phyloP scores from a whole-genome alignment of 1,140 invertebrate genomes.

The Anastatus disparis region DNA sequence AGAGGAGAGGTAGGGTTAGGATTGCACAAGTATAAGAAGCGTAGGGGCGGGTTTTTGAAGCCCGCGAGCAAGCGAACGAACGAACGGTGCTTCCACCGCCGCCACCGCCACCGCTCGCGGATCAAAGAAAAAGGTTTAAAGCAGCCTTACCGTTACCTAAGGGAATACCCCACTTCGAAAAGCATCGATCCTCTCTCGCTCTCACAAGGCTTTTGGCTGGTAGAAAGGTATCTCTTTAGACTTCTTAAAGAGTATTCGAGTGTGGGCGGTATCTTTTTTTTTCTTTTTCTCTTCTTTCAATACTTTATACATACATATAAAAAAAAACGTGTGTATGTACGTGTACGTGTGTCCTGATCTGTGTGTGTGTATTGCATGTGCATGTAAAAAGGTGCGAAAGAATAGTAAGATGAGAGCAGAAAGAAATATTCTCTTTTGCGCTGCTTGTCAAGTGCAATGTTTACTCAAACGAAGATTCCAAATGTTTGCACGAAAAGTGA shows the following conservation, averaged over 20 bases:
- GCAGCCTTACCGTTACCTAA: conserved; percentile 13
- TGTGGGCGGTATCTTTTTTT: background rate
- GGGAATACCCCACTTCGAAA: conserved; percentile 23
- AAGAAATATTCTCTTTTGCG: background rate
- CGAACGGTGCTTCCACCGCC: too few relatives aligned
- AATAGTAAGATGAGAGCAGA: background rate
- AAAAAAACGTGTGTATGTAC: background rate
- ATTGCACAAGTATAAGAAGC: too few relatives aligned
- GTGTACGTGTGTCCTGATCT: background rate
- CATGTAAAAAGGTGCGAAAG: background rate
- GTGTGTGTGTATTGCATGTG: too few relatives aligned
- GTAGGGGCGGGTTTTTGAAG: too few relatives aligned
- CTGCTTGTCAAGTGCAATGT: conserved; percentile 14
- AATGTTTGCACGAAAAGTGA: background rate
- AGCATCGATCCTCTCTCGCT: conserved; percentile 8
- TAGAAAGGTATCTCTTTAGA: conserved; percentile 23
- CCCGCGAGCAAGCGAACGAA: background rate
- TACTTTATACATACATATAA: too few relatives aligned
- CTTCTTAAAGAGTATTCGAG: conserved; percentile 32
- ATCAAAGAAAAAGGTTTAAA: conserved; percentile 34
- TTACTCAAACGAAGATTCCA: conserved; percentile 6
- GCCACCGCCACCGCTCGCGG: too few relatives aligned
- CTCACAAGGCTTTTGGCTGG: background rate
- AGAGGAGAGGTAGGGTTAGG: too few relatives aligned
- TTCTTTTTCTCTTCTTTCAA: too few relatives aligned